These are phyloP conservation scores for Dryoscopus gambensis DNA, from an alignment of 2,113 vertebrate species.

Conservation along the genomic window DNA sequence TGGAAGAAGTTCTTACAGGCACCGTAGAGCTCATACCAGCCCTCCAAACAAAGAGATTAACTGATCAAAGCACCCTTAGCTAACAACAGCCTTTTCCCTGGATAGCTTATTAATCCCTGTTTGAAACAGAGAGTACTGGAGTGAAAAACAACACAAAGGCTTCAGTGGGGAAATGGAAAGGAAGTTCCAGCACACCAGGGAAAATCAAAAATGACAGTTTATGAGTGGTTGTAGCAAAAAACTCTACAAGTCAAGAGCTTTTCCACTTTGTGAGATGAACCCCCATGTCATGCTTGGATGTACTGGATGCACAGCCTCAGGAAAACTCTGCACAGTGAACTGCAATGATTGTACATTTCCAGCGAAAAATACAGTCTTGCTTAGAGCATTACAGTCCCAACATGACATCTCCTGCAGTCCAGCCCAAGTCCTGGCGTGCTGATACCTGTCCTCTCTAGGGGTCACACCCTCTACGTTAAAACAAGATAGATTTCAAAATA, in stretches of 20 bases:
- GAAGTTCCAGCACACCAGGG: not conserved
- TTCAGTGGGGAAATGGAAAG: not conserved
- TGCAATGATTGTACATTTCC: not conserved
- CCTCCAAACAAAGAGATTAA: constrained; percentile 36
- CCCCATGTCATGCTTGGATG: not conserved
- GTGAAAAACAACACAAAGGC: not conserved
- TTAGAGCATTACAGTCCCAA: not conserved
- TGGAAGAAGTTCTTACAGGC: constrained; percentile 18
- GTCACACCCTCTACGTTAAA: not conserved
- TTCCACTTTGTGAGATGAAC: not conserved
- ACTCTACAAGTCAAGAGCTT: not conserved
- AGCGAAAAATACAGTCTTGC: not conserved
- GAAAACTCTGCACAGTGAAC: not conserved
- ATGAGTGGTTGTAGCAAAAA: not conserved
- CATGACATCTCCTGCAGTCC: not conserved
- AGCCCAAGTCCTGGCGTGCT: not conserved
- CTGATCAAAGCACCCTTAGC: constrained; percentile 37
- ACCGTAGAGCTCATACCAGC: not conserved
- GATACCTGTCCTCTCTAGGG: not conserved
- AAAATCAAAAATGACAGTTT: not conserved
- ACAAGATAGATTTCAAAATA: not conserved
- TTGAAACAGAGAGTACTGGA: not conserved
- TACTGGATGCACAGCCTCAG: not conserved
- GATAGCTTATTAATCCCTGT: not conserved
- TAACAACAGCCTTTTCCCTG: constrained; percentile 10